phyloP scores from a whole-genome alignment of 2,888 invertebrate species.

The Villa cingulata region DNA sequence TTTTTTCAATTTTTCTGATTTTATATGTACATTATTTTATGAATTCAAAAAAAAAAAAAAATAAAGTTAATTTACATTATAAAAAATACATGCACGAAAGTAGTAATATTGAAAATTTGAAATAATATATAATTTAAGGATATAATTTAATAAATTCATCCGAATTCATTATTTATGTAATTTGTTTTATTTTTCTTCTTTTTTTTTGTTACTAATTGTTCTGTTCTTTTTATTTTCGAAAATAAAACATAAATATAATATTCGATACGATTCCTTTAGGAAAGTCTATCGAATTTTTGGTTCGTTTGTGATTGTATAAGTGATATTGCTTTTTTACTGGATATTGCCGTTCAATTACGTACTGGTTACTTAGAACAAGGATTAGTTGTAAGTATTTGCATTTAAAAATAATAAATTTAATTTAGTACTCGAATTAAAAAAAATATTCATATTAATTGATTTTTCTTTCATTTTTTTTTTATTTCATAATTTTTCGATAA shows the following conservation, averaged over 20 bases:
- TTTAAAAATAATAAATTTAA: too few relatives aligned
- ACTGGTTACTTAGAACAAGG: constrained; percentile 94
- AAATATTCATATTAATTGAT: neutral
- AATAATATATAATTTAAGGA: neutral
- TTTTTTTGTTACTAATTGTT: neutral
- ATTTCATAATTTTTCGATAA: constrained; percentile 5
- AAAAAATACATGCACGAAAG: too few relatives aligned
- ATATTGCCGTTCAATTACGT: constrained; percentile 80
- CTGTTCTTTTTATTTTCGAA: neutral
- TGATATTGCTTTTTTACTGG: constrained; percentile 75
- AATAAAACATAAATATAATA: too few relatives aligned
- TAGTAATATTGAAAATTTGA: too few relatives aligned
- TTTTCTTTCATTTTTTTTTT: neutral
- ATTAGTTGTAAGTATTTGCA: constrained; percentile 51
- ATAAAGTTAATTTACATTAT: too few relatives aligned
- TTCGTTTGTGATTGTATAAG: constrained; percentile 68
- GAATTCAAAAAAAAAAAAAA: too few relatives aligned
- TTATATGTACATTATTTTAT: too few relatives aligned
- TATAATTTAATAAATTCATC: neutral
- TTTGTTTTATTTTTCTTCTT: too few relatives aligned
- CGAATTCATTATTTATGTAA: too few relatives aligned
- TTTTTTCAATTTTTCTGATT: neutral
- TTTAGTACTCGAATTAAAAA: too few relatives aligned
- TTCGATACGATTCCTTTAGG: constrained; percentile 34
- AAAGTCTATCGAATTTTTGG: constrained; percentile 62